These are phyloP conservation scores for Scyliorhinus canicula DNA, from an alignment of 2,797 vertebrate species.

Conservation along the genomic window DNA sequence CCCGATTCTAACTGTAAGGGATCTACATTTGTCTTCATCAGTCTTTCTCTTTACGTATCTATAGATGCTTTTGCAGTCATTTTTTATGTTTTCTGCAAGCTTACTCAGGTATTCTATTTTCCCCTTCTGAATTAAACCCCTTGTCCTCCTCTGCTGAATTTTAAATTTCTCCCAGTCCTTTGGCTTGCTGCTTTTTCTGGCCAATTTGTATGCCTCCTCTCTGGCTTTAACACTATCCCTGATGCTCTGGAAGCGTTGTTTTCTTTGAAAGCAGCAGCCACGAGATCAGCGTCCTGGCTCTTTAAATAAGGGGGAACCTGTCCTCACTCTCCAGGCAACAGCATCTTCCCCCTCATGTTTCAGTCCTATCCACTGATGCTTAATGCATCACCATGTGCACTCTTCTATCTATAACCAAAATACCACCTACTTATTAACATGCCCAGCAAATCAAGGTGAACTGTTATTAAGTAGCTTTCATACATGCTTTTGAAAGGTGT, in stretches of 20 bases:
- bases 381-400: not conserved
- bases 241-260: not conserved
- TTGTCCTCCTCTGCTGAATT: no score
- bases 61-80: no score
- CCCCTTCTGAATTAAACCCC: no score
- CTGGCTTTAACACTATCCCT: no score
- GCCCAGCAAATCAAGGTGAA: not conserved
- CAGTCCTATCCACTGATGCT: not conserved
- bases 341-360: not conserved
- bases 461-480: not conserved
- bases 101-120: no score
- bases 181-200: no score
- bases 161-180: no score
- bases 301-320: not conserved
- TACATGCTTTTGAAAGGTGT: not conserved
- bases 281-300: not conserved
- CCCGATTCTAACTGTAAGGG: no score
- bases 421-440: not conserved
- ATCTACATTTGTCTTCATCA: no score
- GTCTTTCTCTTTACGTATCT: no score
- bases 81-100: no score
- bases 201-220: no score
- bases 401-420: not conserved
- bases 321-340: not conserved
- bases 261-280: not conserved